A percentile compares a stretch with the other conserved stretches of the same genome.
Conservation (phyloP, 2,797 vertebrate genomes). For the Danio kyathit region DNA sequence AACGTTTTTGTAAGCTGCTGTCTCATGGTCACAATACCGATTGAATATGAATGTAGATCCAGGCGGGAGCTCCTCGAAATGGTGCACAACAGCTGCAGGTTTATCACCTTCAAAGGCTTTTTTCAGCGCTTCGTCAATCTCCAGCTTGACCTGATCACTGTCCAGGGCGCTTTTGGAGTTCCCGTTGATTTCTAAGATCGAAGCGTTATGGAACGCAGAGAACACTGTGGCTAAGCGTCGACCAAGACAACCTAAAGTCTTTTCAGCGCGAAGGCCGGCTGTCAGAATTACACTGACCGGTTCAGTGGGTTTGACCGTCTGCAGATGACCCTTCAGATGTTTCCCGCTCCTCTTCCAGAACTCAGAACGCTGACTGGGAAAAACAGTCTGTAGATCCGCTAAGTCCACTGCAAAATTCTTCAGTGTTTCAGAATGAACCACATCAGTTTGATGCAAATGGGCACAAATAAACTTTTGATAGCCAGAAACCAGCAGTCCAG, state of each 20-base stretch:
- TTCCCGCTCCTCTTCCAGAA: conserved; percentile 85
- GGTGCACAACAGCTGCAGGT: conserved; percentile 86
- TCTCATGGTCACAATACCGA: conserved; percentile 95
- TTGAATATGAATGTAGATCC: conserved; percentile 94
- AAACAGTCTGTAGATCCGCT: conserved; percentile 73
- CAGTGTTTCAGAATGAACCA: conserved; percentile 11
- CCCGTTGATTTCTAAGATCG: conserved; percentile 80
- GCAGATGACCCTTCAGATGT: conserved; percentile 87
- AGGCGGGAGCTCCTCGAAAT: conserved; percentile 87
- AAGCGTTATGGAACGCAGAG: conserved; percentile 74
- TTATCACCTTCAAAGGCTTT: conserved; percentile 79
- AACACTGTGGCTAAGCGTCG: conserved; percentile 78
- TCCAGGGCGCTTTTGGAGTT: conserved; percentile 67
- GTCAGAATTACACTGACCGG: conserved; percentile 89
- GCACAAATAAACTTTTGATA: conserved; percentile 42
- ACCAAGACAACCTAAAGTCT: conserved; percentile 87
- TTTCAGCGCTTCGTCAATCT: conserved; percentile 82
- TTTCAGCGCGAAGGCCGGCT: conserved; percentile 76
- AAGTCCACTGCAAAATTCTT: conserved; percentile 78
- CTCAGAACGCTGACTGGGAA: conserved; percentile 82
- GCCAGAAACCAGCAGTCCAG: conserved; percentile 14
- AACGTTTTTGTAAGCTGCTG: conserved; percentile 86
- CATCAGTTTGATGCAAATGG: background rate
- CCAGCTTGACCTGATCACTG: conserved; percentile 84
- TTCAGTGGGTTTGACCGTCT: conserved; percentile 75